Evolutionary conservation across 2,797 vertebrate species (phyloP).

Genomic region (Molossus alvarezi): DNA sequence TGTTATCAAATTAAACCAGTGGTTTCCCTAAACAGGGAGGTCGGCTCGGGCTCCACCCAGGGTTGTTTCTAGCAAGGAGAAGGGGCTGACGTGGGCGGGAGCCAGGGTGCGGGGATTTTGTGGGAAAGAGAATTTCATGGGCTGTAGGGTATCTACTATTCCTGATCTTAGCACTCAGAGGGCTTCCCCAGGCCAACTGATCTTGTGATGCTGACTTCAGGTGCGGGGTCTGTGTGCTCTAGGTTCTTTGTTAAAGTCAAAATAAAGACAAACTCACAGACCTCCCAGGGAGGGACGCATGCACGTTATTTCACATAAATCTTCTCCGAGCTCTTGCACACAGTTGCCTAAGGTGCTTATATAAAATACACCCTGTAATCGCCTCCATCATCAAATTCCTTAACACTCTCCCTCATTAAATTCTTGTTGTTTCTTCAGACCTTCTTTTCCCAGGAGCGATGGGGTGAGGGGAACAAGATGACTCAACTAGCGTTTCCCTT

Average conservation of each 20-base stretch:
- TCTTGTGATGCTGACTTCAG: not conserved
- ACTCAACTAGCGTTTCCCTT: not conserved
- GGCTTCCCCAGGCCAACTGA: not conserved
- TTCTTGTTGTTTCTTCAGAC: not conserved
- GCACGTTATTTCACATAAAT: conserved; percentile 8
- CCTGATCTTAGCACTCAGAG: not conserved
- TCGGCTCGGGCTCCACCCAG: not conserved
- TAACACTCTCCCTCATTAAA: not conserved
- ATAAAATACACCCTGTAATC: conserved; percentile 51
- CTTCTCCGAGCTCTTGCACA: not conserved
- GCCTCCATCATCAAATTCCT: not conserved
- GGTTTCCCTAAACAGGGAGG: not conserved
- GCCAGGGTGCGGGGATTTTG: too few relatives aligned
- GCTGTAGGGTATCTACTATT: too few relatives aligned
- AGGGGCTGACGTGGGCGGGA: not conserved
- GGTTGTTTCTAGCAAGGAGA: not conserved
- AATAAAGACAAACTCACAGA: conserved; percentile 25
- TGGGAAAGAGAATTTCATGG: not conserved
- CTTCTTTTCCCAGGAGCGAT: not conserved
- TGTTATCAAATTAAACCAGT: not conserved
- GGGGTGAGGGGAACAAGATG: not conserved
- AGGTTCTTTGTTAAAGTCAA: not conserved
- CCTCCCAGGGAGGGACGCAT: not conserved
- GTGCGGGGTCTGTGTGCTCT: not conserved
- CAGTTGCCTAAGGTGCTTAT: not conserved